Base-by-base conservation (phyloP, 2,888 invertebrate genomes). In the Ametastegia equiseti region DNA sequence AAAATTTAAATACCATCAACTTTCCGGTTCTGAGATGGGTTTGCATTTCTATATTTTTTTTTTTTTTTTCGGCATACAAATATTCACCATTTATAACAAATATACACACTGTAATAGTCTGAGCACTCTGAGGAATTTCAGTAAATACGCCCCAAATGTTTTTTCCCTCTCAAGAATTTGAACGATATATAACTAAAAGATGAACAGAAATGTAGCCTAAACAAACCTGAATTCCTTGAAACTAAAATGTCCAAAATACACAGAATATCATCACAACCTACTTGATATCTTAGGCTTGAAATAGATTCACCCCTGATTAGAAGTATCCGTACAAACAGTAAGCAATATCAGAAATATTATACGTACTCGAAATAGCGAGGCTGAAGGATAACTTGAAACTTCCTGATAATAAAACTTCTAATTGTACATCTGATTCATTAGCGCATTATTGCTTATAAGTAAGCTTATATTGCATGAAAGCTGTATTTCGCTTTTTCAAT, bases 1-100 rank as follows among this genome's bases (percentile, higher is more conserved):
- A 65, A 65, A 65, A 36, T 65, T 65, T 65, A 65, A 65, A 65
- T 65, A 65, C 63, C 36, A 9, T 54, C 9, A 54, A 54, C 54
- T 54, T 54, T 54, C 54, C 54, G 11, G 54, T 23, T 6, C 23
- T 19, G 54, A 23, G 54, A 11, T 2, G 23, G 1, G 23, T 23
- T 54, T 23, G 11, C 54, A 23, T 54, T 23, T 54, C 23, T 54
- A 23, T 23, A 54, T 23, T 54, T 54, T 11, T 54, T 23, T 54
- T 54, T 54, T 54, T 23, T 23, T 23, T 54, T 54, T 11, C 54
- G 19, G 9, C 7, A 23, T 23, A 9, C 2, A 23, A 54, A 54
- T 11, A 23, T 54, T 54, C 54, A 23, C 19, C 23, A 11, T 54
- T 54, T 23, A 54, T 9, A 9, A 23, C 23, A 2, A 54, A 54